A percentile compares a stretch with the other conserved stretches of the same genome.
Evolutionary conservation across 2,888 invertebrate species (phyloP).

Genomic region (Hyles lineata): DNA sequence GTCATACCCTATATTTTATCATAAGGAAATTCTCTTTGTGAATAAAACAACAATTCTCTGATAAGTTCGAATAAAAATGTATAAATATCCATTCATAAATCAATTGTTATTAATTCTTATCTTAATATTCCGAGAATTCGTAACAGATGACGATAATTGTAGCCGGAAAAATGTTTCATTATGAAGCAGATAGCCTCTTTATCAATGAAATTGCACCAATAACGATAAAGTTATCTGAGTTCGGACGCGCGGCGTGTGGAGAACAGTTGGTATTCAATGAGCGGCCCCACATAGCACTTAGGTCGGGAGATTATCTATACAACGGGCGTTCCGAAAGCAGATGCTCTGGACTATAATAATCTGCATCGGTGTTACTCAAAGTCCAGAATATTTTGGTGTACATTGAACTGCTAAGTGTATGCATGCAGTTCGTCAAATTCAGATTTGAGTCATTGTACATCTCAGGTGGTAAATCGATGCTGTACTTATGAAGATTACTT

Average conservation of each 20-base stretch:
- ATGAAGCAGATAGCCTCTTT: neutral
- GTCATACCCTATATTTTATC: neutral
- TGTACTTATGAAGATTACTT: no score
- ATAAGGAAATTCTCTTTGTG: neutral
- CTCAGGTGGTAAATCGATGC: no score
- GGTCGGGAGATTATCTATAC: constrained; percentile 76
- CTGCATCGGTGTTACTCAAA: no score
- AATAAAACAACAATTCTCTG: no score
- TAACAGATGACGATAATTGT: neutral
- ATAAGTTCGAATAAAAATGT: no score
- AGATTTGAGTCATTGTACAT: no score
- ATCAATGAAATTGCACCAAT: constrained; percentile 13
- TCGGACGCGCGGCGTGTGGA: constrained; percentile 18
- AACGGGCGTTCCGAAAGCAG: constrained; percentile 57
- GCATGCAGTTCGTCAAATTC: no score
- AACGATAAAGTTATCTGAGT: constrained; percentile 28
- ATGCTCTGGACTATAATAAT: neutral
- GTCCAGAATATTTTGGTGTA: no score
- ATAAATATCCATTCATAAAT: no score
- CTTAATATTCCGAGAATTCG: neutral
- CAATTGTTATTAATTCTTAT: no score
- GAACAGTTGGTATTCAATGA: constrained; percentile 60
- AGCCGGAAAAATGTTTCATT: neutral
- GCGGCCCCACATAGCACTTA: constrained; percentile 53
- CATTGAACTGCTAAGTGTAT: no score